A percentile compares a stretch with the other conserved stretches of the same genome.
These are phyloP conservation scores for Drosophila persimilis DNA, from an alignment of 1,140 invertebrate genomes.

Conservation along the genomic window DNA sequence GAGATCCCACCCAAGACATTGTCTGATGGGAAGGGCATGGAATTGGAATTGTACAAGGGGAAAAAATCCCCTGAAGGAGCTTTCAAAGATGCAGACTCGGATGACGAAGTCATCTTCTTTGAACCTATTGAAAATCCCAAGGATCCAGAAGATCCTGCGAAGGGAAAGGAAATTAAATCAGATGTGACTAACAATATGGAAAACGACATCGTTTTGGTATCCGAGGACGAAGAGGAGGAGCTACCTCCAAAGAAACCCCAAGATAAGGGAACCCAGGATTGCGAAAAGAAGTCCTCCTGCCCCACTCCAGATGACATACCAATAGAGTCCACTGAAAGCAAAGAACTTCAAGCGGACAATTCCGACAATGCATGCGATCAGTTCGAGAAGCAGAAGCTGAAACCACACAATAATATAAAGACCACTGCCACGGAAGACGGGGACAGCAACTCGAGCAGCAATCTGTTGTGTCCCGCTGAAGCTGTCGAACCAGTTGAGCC, in stretches of 20 bases:
- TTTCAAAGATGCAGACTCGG: slow-evolving; percentile 54
- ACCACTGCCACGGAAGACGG: slow-evolving; percentile 23
- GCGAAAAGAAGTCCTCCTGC: background rate
- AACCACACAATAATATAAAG: slow-evolving; percentile 34
- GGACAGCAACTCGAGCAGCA: slow-evolving; percentile 71
- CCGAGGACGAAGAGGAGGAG: slow-evolving; percentile 65
- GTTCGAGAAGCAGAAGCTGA: slow-evolving; percentile 60
- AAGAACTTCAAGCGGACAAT: slow-evolving; percentile 58
- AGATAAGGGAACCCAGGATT: slow-evolving; percentile 7
- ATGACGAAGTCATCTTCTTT: slow-evolving; percentile 76
- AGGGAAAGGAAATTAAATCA: slow-evolving; percentile 2
- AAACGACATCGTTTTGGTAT: slow-evolving; percentile 61
- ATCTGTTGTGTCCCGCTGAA: slow-evolving; percentile 56
- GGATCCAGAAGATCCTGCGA: background rate
- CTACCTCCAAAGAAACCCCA: slow-evolving; percentile 4
- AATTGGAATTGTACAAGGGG: too few species aligned
- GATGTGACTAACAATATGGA: slow-evolving; percentile 11
- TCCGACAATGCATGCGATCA: slow-evolving; percentile 80
- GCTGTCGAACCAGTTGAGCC: slow-evolving; percentile 17
- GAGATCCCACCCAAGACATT: too few species aligned
- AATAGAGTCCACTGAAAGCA: slow-evolving; percentile 32
- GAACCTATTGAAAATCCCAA: slow-evolving; percentile 52
- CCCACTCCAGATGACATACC: slow-evolving; percentile 13
- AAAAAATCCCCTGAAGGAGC: background rate
- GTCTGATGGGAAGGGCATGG: too few species aligned